phyloP scores from a whole-genome alignment of 2,113 vertebrate species.

The Oryctolagus cuniculus region mOryCun1.1 NC_091433.1:126802001-126802500 shows the following conservation, averaged over 20 bases:
- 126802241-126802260: not conserved
- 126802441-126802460: not conserved
- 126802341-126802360: not conserved
- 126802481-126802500: not conserved
- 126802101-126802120: not conserved
- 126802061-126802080: not conserved
- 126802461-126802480: not conserved
- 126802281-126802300: too few species aligned
- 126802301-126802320: not conserved
- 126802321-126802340: not conserved
- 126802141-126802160: not conserved
- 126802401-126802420: not conserved
- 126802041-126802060: not conserved
- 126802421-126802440: not conserved
- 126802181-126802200: not conserved
- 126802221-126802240: not conserved
- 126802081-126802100: not conserved
- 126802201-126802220: not conserved
- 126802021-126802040: not conserved
- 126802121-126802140: not conserved
- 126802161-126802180: not conserved
- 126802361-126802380: not conserved
- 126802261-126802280: not conserved
- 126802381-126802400: not conserved
- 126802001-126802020: slow-evolving; percentile 18